These are phyloP conservation scores for Aphodius granarius DNA, from an alignment of 2,888 invertebrate genomes.

Conservation along the genomic window DNA sequence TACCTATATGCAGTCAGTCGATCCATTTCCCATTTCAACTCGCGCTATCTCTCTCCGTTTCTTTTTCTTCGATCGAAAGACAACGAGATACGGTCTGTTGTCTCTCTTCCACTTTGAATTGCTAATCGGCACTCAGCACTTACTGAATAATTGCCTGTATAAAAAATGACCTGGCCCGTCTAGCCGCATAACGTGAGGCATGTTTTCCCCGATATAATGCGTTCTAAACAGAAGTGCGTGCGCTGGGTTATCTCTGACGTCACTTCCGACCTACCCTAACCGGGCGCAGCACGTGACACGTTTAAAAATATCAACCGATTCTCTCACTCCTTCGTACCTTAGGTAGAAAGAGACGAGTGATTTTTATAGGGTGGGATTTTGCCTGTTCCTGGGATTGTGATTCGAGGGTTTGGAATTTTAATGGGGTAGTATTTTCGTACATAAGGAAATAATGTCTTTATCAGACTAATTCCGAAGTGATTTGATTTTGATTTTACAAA, in stretches of 20 bases:
- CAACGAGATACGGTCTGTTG: neutral
- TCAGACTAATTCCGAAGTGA: neutral
- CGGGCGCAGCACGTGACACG: slow-evolving; percentile 38
- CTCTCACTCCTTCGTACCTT: neutral
- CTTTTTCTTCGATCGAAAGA: neutral
- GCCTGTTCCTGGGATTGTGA: neutral
- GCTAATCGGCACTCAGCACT: neutral
- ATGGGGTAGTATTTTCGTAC: neutral
- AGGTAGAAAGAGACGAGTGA: neutral
- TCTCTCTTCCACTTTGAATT: slow-evolving; percentile 7
- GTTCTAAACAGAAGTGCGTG: slow-evolving; percentile 8
- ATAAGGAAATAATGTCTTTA: neutral
- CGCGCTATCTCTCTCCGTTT: neutral
- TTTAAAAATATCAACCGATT: slow-evolving; percentile 35
- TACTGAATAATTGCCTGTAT: neutral
- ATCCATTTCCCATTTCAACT: neutral
- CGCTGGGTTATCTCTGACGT: slow-evolving; percentile 30
- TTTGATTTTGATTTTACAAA: too few relatives aligned
- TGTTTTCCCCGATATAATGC: neutral
- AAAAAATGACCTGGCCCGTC: neutral
- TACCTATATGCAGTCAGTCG: too few relatives aligned
- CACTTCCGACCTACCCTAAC: slow-evolving; percentile 47
- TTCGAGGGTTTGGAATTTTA: neutral
- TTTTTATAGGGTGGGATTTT: neutral
- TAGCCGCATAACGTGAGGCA: neutral